Evolutionary conservation across 1,140 invertebrate genomes (phyloP), one percentile per base, ranked within the genome.

Genomic region (Ceratina calcarata): DNA sequence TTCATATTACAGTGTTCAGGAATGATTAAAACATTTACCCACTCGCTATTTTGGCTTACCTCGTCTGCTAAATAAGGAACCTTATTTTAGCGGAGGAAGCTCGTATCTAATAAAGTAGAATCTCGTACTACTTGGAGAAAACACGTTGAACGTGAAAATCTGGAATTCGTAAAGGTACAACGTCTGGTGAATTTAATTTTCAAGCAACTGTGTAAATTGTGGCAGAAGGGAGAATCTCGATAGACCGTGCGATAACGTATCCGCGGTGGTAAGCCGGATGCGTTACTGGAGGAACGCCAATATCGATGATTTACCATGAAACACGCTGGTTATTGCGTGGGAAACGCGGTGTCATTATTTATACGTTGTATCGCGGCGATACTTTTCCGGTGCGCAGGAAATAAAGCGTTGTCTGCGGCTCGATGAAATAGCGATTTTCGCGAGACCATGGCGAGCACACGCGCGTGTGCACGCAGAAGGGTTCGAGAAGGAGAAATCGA

Each of bases 231-330:
- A 7, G 32, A 45, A 58, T 32, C 60, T 32, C 58, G 76, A 78
- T 71, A 71, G 67, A 70, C 27, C 58, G 45, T 27, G 49, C 67
- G 76, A 78, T 78, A 72, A 65, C 61, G 61, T 55, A 72, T 72
- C 60, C 60, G 32, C 51, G 76, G 13, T 37, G 76, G 49, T 64
- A 69, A n/a, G 16, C 49, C 24, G 4, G 57, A 60, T 69, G 67
- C 61, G 74, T 85, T 88, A 90, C 86, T 89, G 89, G 85, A 84
- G 73, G 71, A 68, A 45, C 65, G 84, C 89, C 88, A 90, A 90
- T 90, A 89, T 87, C 85, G 82, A 86, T 90, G 89, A 91, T 90
- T 90, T 91, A 90, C 76, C 89, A 78, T 82, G 53, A 81, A 78
- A 87, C 82, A 75, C 61, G 78, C 67, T 76, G 83, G 88, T 90